Conservation (phyloP, 2,113 vertebrate genomes). For the Silurus asotus region DNA sequence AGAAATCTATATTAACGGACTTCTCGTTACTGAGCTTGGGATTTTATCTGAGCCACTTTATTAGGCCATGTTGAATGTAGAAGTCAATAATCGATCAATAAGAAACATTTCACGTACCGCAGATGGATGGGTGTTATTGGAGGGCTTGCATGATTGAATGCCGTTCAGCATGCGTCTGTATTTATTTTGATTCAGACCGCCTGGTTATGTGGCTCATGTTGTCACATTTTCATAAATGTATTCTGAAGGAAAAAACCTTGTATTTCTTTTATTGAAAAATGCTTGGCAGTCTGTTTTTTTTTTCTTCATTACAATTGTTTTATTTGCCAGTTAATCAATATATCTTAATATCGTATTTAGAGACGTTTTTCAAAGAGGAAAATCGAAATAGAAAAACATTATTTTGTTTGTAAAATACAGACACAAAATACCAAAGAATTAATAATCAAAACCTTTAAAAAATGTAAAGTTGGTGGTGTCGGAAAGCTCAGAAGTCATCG, state of each 20-base stretch:
- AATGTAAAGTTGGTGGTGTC: slow-evolving; percentile 45
- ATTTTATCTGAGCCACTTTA: slow-evolving; percentile 16
- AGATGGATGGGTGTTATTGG: slow-evolving; percentile 64
- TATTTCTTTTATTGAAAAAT: slow-evolving; percentile 52
- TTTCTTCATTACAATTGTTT: slow-evolving; percentile 38
- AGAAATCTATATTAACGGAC: not conserved
- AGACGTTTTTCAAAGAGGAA: slow-evolving; percentile 8
- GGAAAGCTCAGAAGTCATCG: slow-evolving; percentile 26
- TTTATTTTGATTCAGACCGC: slow-evolving; percentile 45
- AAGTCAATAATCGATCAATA: slow-evolving; percentile 13
- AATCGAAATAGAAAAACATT: slow-evolving; percentile 30
- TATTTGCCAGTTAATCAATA: slow-evolving; percentile 57
- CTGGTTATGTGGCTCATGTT: slow-evolving; percentile 11
- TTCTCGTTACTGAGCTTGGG: not conserved
- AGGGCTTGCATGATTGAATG: slow-evolving; percentile 54
- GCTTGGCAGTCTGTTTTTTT: slow-evolving; percentile 61
- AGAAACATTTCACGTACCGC: slow-evolving; percentile 17
- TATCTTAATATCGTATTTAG: slow-evolving; percentile 2
- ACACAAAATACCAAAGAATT: not conserved
- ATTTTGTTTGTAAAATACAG: slow-evolving; percentile 35
- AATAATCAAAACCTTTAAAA: slow-evolving; percentile 45
- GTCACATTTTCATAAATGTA: slow-evolving; percentile 50
- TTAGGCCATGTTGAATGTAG: slow-evolving; percentile 26
- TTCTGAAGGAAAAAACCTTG: slow-evolving; percentile 58
- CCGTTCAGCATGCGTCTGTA: not conserved